Evolutionary conservation across 2,797 vertebrate species (phyloP), one percentile per base, ranked within the genome.

Genomic region (Smutsia temminckii): DNA sequence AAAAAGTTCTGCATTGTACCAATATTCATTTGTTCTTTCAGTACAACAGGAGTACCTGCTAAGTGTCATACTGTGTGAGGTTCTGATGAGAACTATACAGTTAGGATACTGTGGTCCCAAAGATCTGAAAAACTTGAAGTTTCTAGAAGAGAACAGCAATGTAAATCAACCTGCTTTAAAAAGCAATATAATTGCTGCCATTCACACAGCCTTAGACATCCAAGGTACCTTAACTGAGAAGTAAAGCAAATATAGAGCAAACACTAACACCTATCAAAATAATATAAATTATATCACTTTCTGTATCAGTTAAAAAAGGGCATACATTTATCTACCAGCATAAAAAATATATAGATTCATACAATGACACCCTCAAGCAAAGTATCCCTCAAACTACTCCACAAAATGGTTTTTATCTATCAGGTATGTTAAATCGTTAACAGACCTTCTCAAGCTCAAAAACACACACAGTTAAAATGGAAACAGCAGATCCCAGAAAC

Each of bases 401-500:
- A 79, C 40, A 51, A 93, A 79, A 75, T 8, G 32, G 23, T 27
- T 64, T 83, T 75, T 78, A 71, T 42, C 85, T 6, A 57, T 34
- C 49, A 20, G 12, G 68, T 74, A 68, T 46, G 9, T 66, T 75
- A 85, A 81, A 88, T 2, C 89, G 84, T 91, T 94, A 95, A 95
- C 2, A 4, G 90, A 20, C 63, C 90, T 83, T 91, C 93, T 95
- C 92, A 59, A 85, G 71, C 57, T 90, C 61, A 51, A 64, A 96
- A 88, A 81, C 80, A 85, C 57, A 49, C 23, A 91, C 59, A 84
- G 84, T 96, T 86, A 93, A 96, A 97, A 93, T 32, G 21, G 32
- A 87, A 96, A 87, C 57, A 84, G 92, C 66, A 94, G 90, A 97
- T 64, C 37, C 27, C n/a, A 49, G 84, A 57, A 74, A 64, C 46